Evolutionary conservation across 1,140 invertebrate species (phyloP).

Genomic region (Hirudo medicinalis): DNA sequence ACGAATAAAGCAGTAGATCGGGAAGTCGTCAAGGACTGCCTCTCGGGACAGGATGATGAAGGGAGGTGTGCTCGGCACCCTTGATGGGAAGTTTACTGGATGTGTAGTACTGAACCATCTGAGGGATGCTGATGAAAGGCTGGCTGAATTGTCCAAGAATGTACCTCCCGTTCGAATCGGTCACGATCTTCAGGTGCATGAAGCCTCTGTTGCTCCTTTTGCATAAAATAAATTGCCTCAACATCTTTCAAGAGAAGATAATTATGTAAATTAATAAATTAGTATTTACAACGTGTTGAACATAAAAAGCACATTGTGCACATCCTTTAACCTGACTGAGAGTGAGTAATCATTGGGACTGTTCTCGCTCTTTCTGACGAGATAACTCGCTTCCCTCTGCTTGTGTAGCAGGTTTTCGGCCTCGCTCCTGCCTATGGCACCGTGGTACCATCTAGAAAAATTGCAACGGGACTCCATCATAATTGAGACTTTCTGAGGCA

Average conservation of each 20-base stretch:
- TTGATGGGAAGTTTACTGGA: slow-evolving; percentile 77
- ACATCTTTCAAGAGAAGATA: no score
- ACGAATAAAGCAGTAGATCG: not conserved
- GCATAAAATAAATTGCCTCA: not conserved
- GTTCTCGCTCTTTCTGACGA: slow-evolving; percentile 14
- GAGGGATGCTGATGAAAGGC: slow-evolving; percentile 73
- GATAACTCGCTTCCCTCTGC: slow-evolving; percentile 11
- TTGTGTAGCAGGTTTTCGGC: slow-evolving; percentile 4
- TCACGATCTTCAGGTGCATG: slow-evolving; percentile 78
- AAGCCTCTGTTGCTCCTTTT: slow-evolving; percentile 76
- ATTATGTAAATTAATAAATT: no score
- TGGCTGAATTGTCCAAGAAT: slow-evolving; percentile 80
- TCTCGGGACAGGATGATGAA: slow-evolving; percentile 60
- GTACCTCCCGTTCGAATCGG: slow-evolving; percentile 48
- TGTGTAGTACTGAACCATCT: slow-evolving; percentile 77
- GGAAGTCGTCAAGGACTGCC: not conserved
- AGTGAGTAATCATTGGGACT: slow-evolving; percentile 13
- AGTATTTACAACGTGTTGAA: no score
- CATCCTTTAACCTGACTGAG: slow-evolving; percentile 8
- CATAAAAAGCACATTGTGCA: no score
- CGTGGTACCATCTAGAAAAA: slow-evolving; percentile 17
- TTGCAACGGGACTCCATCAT: no score
- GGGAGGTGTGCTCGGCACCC: slow-evolving; percentile 84
- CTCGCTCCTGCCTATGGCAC: slow-evolving; percentile 2
- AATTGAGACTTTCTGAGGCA: not conserved